Evolutionary conservation across 1,140 invertebrate species (phyloP), one percentile per base, ranked within the genome.

Genomic region (Drosophila pseudoobscura): DNA sequence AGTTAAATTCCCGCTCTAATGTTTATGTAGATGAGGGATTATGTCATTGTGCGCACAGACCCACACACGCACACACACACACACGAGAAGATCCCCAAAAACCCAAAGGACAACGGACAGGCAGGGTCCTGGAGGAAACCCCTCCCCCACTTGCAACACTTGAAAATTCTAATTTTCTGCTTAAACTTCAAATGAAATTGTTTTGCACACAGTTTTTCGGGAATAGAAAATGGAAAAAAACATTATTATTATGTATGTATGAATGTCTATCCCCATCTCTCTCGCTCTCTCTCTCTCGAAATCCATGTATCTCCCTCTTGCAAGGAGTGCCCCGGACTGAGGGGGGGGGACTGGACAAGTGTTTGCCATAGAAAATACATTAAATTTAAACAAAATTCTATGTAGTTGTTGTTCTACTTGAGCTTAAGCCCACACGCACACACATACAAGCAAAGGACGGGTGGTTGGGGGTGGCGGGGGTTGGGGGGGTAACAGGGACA

Each of bases 1-100:
- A 88, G 83, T 88, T 87, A 88, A 88, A 89, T 88, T 88, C 84
- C 75, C 64, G 79, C 79, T 83, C 78, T 88, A 88, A 88, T 88
- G 84, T 88, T 88, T 88, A 88, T 88, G 83, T 83, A 88, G 83
- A 88, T 88, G 83, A 88, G 83, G 84, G 83, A 88, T 88, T 88
- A 88, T 88, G 83, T 88, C 84, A 83, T 88, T 88, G 83, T 88
- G 79, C 80, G 70, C 69, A 65, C 54, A 72, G 51, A 64, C 59
- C 58, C 53, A 76, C 43, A 49, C 63, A 15, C 52, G 29, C 39
- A n/a, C 39, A 52, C 63, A 15, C 52, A 39, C 39, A n/a, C 39
- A 52, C 22, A 20, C 35, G 47, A 46, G 54, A 54, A 68, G 69
- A 51, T 41, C 54, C 63, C 65, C 65, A 54, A 49, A 75, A 57